Evolutionary conservation across 2,113 vertebrate species (phyloP), one percentile per base, ranked within the genome.

Genomic region (Ageneiosus marmoratus): DNA sequence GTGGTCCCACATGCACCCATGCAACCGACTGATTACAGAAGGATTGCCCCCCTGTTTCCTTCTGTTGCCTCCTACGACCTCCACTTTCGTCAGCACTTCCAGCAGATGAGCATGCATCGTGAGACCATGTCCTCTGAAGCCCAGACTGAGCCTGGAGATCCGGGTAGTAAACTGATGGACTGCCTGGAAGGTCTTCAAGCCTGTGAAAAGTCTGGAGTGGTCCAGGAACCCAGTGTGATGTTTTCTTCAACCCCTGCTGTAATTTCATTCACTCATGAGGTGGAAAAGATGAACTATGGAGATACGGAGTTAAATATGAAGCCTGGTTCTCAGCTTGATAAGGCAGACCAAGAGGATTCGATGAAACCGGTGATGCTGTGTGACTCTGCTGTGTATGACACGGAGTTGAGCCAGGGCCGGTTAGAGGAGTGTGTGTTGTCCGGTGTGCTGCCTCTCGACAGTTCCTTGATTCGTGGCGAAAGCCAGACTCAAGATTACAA

Each of bases 21-120:
- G 82, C 89, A 88, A 60, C 89, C 89, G 20, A 44, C 82, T 0
- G 89, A 91, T 55, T 91, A 90, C 84, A 88, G 89, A 79, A 84
- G 87, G 65, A 37, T 84, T 5, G 73, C 70, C 50, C 89, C 89
- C 2, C 65, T 85, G 27, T 74, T 82, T 24, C 82, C 87, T 18
- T 87, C 85, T 0, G 65, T 85, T 5, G 48, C 84, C 4, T 69
- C 86, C 24, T 84, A 78, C 0, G 89, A 88, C 27, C 34, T 88
- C n/a, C 82, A 84, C 4, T 83, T 88, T 55, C 85, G 86, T 12
- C 85, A 88, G 63, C 89, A 87, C 60, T 75, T 83, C 77, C 86
- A 87, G 34, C 86, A 86, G 46, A 70, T 81, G 15, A 83, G 75
- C 16, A 41, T 86, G n/a, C 77, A 81, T 0, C 70, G 87, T 41